Evolutionary conservation across 2,888 invertebrate species (phyloP), one percentile per base, ranked within the genome.

Genomic region (Phyllotreta cruciferae): DNA sequence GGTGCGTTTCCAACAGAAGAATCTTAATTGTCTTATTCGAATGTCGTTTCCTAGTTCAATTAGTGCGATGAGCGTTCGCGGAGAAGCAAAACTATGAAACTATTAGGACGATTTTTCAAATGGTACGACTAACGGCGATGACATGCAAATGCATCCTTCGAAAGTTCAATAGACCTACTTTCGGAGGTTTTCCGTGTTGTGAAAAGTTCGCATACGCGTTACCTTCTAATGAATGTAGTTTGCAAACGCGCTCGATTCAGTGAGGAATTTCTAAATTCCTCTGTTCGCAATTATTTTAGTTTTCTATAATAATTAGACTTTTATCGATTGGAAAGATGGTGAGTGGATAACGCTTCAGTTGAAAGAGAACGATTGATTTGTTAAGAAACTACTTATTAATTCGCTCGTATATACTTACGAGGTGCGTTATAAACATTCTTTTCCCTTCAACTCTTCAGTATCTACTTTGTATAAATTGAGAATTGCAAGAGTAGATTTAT

Each of bases 101-200:
- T 24, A 24, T 24, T 24, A 24, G n/a, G 9, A 41, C 41, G 10
- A 41, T 41, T 41, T 41, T 41, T 41, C 10, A 41, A 41, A 41
- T 41, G 41, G 10, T n/a, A 41, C 10, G 10, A 41, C 3, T 9
- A 10, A 41, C 10, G 24, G 24, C 24, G 24, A 24, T 24, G 24
- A 24, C 24, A 24, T 41, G 41, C 41, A 9, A 41, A 9, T 41
- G 10, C 9, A 10, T 10, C 9, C 41, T 41, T 41, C 41, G 10
- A 41, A 41, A 41, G 41, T 41, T 41, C 41, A 41, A 41, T 41
- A 41, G 41, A 41, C 41, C 10, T 41, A 41, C 24, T 24, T 24
- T 24, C 24, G 24, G 24, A 3, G 24, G 24, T 24, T 24, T 24
- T 24, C 24, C 24, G 24, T 24, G 24, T 24, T 3, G 24, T 24